Percentiles rank a stretch among this genome's conserved stretches.
Evolutionary conservation across 2,888 invertebrate genomes (phyloP).

Genomic region (Andrena minutula): DNA sequence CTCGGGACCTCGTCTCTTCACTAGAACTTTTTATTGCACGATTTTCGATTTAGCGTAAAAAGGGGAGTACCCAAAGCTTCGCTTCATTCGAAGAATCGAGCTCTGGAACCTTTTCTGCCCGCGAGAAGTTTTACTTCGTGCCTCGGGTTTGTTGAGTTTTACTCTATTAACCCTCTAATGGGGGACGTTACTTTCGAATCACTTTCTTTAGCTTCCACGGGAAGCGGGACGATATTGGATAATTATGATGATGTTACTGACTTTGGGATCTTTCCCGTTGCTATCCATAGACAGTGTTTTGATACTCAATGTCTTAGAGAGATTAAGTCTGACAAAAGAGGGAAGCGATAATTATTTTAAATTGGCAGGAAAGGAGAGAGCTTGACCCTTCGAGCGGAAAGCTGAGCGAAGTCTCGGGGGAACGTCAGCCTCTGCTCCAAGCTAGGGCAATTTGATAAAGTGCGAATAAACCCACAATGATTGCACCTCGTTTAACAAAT

Average conservation of each 20-base stretch:
- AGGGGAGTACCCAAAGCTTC: slow-evolving; percentile 1
- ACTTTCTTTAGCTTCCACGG: no score
- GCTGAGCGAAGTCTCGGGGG: background rate
- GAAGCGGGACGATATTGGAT: no score
- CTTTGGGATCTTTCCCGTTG: no score
- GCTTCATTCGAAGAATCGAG: slow-evolving; percentile 1
- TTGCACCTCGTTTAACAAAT: background rate
- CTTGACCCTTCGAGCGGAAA: background rate
- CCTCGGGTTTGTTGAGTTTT: no score
- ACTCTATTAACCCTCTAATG: no score
- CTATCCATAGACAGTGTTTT: no score
- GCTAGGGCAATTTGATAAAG: slow-evolving; percentile 10
- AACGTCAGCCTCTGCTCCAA: background rate
- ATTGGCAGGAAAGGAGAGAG: background rate
- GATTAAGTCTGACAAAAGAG: background rate
- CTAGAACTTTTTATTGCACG: slow-evolving; percentile 47
- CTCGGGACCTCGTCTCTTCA: background rate
- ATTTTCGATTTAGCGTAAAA: slow-evolving; percentile 47
- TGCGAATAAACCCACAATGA: background rate
- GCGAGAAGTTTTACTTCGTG: background rate
- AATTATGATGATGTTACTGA: no score
- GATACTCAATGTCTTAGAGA: no score
- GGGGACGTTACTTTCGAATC: no score
- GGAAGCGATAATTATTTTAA: background rate
- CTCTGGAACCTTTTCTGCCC: background rate